These are phyloP conservation scores for Cydia fagiglandana DNA, from an alignment of 1,140 invertebrate genomes.

Conservation along the genomic window DNA sequence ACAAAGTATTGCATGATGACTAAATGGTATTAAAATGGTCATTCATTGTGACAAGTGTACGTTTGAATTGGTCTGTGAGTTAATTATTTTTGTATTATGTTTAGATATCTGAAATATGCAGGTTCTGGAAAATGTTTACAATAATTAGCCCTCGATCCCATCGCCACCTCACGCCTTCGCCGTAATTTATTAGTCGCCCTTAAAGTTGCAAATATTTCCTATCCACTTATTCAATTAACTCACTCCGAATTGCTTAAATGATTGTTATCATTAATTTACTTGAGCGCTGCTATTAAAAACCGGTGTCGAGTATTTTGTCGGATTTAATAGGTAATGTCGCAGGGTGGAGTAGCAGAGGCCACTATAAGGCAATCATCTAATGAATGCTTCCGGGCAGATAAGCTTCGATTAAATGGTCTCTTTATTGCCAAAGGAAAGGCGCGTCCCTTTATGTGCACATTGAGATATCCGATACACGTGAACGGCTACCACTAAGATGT, in stretches of 20 bases:
- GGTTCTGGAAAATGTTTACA: not conserved
- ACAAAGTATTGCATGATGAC: too few relatives aligned
- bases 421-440: slow-evolving; percentile 76
- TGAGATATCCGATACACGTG: slow-evolving; percentile 63
- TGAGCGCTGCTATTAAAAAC: slow-evolving; percentile 30
- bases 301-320: slow-evolving; percentile 28
- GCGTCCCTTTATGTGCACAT: slow-evolving; percentile 73
- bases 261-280: slow-evolving; percentile 26
- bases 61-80: too few relatives aligned
- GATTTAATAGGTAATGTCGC: slow-evolving; percentile 33
- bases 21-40: too few relatives aligned
- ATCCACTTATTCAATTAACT: slow-evolving; percentile 31
- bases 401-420: slow-evolving; percentile 77
- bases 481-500: slow-evolving; percentile 45
- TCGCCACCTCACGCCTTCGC: slow-evolving; percentile 1
- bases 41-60: too few relatives aligned
- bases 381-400: slow-evolving; percentile 78
- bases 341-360: slow-evolving; percentile 57
- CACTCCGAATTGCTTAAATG: slow-evolving; percentile 23
- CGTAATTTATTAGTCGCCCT: slow-evolving; percentile 20
- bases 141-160: slow-evolving; percentile 5
- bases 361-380: slow-evolving; percentile 74
- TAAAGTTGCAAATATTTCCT: slow-evolving; percentile 27
- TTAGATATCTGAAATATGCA: not conserved
- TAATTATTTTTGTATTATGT: not conserved